phyloP scores from a whole-genome alignment of 2,888 invertebrate genomes.

The Melieria crassipennis region DNA sequence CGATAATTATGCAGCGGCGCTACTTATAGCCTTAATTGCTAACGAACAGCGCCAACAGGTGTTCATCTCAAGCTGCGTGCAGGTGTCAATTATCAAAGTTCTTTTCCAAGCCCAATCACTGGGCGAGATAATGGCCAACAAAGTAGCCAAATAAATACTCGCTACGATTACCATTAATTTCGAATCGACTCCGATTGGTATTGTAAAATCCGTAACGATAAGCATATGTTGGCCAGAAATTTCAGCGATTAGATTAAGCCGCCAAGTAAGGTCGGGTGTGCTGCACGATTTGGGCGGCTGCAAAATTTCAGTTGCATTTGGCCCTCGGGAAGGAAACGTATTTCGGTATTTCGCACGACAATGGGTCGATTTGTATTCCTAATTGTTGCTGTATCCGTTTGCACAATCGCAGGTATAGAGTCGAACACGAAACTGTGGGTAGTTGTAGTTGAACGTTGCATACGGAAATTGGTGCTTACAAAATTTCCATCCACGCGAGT shows the following conservation, averaged over 20 bases:
- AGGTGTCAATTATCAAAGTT: too few relatives aligned
- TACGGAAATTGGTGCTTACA: neutral
- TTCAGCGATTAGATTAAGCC: neutral
- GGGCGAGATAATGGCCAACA: neutral
- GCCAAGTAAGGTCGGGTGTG: too few relatives aligned
- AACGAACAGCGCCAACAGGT: too few relatives aligned
- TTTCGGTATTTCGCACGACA: neutral
- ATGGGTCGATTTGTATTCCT: slow-evolving; percentile 5
- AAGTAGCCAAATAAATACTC: neutral
- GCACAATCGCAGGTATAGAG: slow-evolving; percentile 4
- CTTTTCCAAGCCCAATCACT: too few relatives aligned
- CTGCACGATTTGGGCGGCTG: neutral
- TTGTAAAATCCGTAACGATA: neutral
- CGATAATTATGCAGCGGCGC: too few relatives aligned
- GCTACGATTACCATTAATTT: neutral
- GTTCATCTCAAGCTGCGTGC: too few relatives aligned
- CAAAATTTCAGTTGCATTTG: neutral
- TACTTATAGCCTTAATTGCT: neutral
- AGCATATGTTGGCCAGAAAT: neutral
- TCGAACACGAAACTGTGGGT: too few relatives aligned
- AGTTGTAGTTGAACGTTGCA: neutral
- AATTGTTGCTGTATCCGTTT: neutral
- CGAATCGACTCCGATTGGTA: neutral
- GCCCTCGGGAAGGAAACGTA: neutral
- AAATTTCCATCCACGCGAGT: too few relatives aligned